These are phyloP conservation scores for Diachrysia chrysitis DNA, from an alignment of 2,888 invertebrate species.

Conservation along the genomic window DNA sequence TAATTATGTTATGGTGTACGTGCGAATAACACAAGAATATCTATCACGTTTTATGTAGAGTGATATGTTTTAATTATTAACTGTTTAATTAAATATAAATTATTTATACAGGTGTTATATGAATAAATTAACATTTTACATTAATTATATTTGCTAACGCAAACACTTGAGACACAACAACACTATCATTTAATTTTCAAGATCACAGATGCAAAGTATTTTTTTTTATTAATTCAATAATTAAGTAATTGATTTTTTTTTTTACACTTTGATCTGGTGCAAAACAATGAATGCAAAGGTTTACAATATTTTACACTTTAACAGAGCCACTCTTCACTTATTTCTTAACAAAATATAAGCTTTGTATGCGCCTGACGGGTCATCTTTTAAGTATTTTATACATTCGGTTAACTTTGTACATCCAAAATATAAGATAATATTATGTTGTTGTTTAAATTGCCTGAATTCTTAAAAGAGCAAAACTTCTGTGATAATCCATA, in stretches of 20 bases:
- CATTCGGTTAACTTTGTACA: constrained; percentile 10
- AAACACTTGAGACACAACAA: constrained; percentile 6
- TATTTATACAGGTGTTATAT: constrained; percentile 11
- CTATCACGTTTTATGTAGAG: background rate
- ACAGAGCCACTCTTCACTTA: background rate
- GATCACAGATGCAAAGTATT: background rate
- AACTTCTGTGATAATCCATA: too few relatives aligned
- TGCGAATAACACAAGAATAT: background rate
- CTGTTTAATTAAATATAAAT: background rate
- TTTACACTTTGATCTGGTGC: too few relatives aligned
- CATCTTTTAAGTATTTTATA: constrained; percentile 29
- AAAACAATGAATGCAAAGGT: too few relatives aligned
- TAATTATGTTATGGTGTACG: background rate
- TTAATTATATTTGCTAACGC: too few relatives aligned
- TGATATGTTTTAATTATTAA: background rate
- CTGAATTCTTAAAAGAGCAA: too few relatives aligned
- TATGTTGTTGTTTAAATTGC: background rate
- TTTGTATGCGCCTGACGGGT: constrained; percentile 31
- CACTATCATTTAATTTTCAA: background rate
- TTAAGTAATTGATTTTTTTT: background rate
- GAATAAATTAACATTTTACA: too few relatives aligned
- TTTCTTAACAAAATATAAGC: constrained; percentile 17
- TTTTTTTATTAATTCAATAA: background rate
- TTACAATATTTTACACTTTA: background rate
- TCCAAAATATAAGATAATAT: background rate